These are phyloP conservation scores for Dendrocopos noguchii DNA, from an alignment of 2,113 vertebrate genomes.

Conservation along the genomic window DNA sequence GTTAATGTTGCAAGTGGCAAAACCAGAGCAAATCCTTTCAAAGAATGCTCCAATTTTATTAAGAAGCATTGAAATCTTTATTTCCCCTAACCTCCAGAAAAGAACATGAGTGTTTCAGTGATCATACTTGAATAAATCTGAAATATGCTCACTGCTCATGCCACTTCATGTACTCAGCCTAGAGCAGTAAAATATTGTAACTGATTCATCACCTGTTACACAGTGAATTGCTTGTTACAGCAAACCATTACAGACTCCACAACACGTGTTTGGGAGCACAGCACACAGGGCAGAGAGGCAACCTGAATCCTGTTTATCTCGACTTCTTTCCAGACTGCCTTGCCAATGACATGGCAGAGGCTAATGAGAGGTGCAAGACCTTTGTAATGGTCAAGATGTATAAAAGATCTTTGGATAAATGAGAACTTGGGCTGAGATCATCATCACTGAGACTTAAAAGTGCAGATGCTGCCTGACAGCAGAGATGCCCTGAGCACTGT, in stretches of 20 bases:
- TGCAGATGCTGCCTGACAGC: background rate
- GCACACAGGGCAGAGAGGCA: background rate
- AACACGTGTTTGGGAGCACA: background rate
- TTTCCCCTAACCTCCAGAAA: background rate
- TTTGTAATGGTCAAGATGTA: background rate
- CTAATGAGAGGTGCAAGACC: background rate
- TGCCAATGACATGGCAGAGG: background rate
- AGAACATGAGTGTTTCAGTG: background rate
- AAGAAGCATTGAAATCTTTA: background rate
- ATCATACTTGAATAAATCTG: background rate
- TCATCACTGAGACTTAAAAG: background rate
- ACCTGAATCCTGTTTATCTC: background rate
- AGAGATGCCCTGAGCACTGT: accelerated
- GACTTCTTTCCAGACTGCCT: background rate
- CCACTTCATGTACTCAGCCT: background rate
- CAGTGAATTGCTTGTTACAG: background rate
- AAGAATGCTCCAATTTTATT: background rate
- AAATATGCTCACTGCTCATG: background rate
- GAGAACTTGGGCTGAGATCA: background rate
- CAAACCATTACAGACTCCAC: background rate
- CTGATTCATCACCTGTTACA: background rate
- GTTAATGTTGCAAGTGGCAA: background rate
- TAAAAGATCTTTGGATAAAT: background rate
- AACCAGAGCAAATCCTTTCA: background rate
- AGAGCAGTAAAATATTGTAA: conserved; percentile 1